A percentile compares a stretch with the other conserved stretches of the same genome.
phyloP scores from a whole-genome alignment of 2,113 vertebrate genomes.

The Cinclus mexicanus region DNA sequence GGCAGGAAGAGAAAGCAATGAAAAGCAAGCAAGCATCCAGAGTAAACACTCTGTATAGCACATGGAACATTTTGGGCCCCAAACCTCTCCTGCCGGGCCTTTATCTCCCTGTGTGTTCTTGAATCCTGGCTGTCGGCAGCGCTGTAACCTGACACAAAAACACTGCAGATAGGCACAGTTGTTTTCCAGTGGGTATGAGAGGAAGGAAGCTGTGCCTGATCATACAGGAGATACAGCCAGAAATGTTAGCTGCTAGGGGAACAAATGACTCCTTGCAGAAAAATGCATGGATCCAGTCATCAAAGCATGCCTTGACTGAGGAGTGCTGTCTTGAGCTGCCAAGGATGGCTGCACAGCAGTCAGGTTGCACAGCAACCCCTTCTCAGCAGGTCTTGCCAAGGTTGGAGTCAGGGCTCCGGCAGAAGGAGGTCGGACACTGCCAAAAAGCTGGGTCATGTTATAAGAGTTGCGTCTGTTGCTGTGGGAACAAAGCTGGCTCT shows the following conservation, averaged over 20 bases:
- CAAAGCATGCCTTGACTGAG: not conserved
- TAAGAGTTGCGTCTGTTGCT: not conserved
- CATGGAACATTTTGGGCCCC: not conserved
- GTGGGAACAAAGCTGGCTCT: not conserved
- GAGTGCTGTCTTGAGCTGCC: not conserved
- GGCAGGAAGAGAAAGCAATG: not conserved
- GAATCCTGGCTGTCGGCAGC: not conserved
- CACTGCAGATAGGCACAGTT: not conserved
- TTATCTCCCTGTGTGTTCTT: not conserved
- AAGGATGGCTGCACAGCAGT: not conserved
- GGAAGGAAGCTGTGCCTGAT: conserved; percentile 16
- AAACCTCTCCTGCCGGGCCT: not conserved
- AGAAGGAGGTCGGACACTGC: not conserved
- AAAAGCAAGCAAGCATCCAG: not conserved
- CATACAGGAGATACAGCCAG: not conserved
- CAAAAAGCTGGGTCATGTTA: not conserved
- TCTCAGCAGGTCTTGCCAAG: not conserved
- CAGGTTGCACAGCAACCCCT: conserved; percentile 29
- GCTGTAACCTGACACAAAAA: not conserved
- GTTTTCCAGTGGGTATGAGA: conserved; percentile 12
- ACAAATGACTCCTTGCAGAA: not conserved
- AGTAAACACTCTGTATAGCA: not conserved
- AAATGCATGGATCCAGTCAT: conserved; percentile 10
- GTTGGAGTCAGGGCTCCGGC: not conserved
- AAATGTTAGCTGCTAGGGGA: conserved; percentile 48